phyloP scores from a whole-genome alignment of 2,888 invertebrate genomes.

The Venustoraphidia nigricollis region DNA sequence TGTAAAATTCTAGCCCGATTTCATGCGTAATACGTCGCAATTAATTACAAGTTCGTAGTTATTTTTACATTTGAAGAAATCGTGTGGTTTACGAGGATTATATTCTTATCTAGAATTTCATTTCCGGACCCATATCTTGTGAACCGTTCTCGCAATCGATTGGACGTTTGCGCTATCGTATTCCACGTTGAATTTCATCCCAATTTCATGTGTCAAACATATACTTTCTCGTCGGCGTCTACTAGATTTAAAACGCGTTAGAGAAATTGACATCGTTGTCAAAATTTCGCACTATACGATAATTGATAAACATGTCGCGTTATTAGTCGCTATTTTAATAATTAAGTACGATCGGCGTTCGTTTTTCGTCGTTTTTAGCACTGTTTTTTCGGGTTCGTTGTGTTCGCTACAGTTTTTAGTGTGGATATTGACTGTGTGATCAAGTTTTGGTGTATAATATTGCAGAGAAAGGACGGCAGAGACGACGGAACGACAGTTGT shows the following conservation, averaged over 20 bases:
- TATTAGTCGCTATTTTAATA: too few relatives aligned
- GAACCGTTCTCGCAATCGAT: conserved; percentile 14
- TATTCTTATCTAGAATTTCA: conserved; percentile 3
- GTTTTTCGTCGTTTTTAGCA: too few relatives aligned
- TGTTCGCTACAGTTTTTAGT: too few relatives aligned
- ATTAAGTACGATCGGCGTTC: too few relatives aligned
- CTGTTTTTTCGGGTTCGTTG: too few relatives aligned
- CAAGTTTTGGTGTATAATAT: conserved; percentile 7
- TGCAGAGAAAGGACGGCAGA: conserved; percentile 6
- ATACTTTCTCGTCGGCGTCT: conserved; percentile 12
- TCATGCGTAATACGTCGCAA: background rate
- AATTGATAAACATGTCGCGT: too few relatives aligned
- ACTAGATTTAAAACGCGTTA: too few relatives aligned
- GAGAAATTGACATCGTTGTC: too few relatives aligned
- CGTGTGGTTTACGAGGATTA: background rate
- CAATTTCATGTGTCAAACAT: conserved; percentile 25
- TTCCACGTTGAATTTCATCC: conserved; percentile 27
- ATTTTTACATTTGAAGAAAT: too few relatives aligned
- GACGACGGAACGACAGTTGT: conserved; percentile 5
- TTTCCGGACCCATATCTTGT: conserved; percentile 1
- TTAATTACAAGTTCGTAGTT: too few relatives aligned
- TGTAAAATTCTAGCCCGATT: conserved; percentile 9
- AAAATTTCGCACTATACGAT: too few relatives aligned
- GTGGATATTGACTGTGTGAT: background rate
- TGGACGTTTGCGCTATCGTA: conserved; percentile 17